Evolutionary conservation across 2,113 vertebrate genomes (phyloP).

Genomic region (Equus przewalskii): DNA sequence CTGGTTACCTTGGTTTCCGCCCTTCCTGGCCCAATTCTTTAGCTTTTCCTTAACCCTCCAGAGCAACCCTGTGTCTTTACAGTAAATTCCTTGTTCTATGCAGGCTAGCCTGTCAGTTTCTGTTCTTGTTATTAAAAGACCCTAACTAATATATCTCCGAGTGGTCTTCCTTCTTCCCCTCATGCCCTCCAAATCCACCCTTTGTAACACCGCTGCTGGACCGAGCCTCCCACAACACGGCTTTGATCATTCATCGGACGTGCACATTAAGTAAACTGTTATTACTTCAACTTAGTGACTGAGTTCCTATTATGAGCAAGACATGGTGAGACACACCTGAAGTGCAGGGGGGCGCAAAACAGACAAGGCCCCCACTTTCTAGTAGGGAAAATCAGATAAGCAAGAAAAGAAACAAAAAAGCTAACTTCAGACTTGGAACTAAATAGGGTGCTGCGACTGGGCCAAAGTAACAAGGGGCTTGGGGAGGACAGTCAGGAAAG

Average conservation of each 20-base stretch:
- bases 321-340: background rate
- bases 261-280: no score
- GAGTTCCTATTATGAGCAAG: background rate
- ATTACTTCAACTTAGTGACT: background rate
- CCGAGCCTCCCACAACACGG: background rate
- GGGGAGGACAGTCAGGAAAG: background rate
- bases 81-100: conserved; percentile 21
- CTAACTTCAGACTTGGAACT: background rate
- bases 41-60: background rate
- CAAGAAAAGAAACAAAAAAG: background rate
- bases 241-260: background rate
- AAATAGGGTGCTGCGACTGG: background rate
- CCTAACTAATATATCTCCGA: background rate
- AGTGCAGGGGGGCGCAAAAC: background rate
- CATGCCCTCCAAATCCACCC: background rate
- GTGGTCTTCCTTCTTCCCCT: background rate
- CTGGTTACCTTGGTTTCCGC: background rate
- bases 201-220: background rate
- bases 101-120: background rate
- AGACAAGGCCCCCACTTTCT: background rate
- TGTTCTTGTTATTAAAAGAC: background rate
- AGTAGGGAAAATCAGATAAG: background rate
- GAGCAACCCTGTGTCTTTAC: background rate
- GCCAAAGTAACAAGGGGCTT: background rate
- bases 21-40: background rate